A percentile compares a stretch with the other conserved stretches of the same genome.
Conservation (phyloP, 1,140 invertebrate species). For the Tetragonula clypearis region DNA sequence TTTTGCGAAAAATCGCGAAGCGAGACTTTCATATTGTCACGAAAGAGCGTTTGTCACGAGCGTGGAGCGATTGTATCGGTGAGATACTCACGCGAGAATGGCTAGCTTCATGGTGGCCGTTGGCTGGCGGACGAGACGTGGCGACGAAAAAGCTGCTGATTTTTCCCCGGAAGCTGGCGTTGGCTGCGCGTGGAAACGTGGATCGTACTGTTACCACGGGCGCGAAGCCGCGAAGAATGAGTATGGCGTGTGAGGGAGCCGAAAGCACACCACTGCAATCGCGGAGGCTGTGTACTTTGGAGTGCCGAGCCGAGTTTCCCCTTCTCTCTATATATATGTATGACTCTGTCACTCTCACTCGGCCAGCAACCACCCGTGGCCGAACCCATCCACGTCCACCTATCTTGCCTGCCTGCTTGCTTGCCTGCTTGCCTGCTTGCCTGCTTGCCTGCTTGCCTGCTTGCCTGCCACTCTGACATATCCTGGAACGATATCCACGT, state of each 20-base stretch:
- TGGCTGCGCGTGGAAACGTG: conserved; percentile 36
- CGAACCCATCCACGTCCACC: conserved; percentile 42
- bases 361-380: conserved; percentile 63
- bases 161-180: neutral
- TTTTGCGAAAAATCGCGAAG: too few relatives aligned
- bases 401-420: conserved; percentile 34
- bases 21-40: too few relatives aligned
- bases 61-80: too few relatives aligned
- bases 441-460: neutral
- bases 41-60: too few relatives aligned
- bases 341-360: conserved; percentile 68
- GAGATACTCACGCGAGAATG: conserved; percentile 70
- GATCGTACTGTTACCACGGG: conserved; percentile 61
- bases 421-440: too few relatives aligned
- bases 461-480: conserved; percentile 37
- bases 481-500: conserved; percentile 27
- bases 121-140: neutral
- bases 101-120: conserved; percentile 68
- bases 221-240: conserved; percentile 69
- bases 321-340: conserved; percentile 71
- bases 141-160: conserved; percentile 17
- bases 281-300: conserved; percentile 78
- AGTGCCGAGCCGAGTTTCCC: conserved; percentile 75
- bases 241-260: conserved; percentile 67
- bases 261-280: conserved; percentile 75